Conservation (phyloP, 2,113 vertebrate genomes). For the Sinocyclocheilus rhinocerous region DNA sequence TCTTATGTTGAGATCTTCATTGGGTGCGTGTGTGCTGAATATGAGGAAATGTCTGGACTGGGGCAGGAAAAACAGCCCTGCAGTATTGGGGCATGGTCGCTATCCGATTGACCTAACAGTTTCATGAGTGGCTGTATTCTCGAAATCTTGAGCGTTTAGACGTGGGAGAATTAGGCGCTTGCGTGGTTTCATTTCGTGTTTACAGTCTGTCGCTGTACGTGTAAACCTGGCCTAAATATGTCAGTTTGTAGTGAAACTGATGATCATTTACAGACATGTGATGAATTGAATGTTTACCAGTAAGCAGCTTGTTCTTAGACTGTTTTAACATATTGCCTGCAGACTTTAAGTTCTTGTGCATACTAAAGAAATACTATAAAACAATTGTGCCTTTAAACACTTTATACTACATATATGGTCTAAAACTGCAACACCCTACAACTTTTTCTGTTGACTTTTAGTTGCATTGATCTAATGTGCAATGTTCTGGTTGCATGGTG, state of each 20-base stretch:
- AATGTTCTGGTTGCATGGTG: neutral
- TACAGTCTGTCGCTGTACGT: neutral
- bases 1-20: slow-evolving; percentile 2
- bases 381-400: neutral
- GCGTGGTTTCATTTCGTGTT: neutral
- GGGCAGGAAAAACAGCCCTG: slow-evolving; percentile 5
- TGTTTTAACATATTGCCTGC: neutral
- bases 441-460: neutral
- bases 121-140: slow-evolving; percentile 49
- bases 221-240: slow-evolving; percentile 15
- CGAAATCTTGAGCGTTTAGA: slow-evolving; percentile 22
- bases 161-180: slow-evolving; percentile 5
- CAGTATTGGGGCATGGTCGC: slow-evolving; percentile 35
- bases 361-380: neutral
- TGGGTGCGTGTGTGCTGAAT: slow-evolving; percentile 11
- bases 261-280: neutral
- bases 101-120: slow-evolving; percentile 44
- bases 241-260: neutral
- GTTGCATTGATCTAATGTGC: neutral
- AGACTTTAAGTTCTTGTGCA: neutral
- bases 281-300: neutral
- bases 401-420: neutral
- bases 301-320: neutral
- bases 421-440: neutral
- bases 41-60: neutral